Conservation (phyloP, 2,797 vertebrate genomes). For the Echiichthys vipera region DNA sequence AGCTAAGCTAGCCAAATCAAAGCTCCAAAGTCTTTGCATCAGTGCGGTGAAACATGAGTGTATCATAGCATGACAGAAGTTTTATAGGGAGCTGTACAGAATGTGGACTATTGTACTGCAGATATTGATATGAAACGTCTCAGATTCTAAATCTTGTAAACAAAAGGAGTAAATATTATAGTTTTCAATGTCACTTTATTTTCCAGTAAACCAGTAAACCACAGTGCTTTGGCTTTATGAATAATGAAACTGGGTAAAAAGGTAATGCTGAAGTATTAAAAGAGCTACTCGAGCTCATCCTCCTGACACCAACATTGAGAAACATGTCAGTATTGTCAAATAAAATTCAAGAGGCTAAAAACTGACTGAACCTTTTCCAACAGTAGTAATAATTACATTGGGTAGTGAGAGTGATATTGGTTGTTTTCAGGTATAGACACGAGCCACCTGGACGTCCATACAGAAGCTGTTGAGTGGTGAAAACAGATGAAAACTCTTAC, state of each 20-base stretch:
- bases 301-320: conserved; percentile 26
- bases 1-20: conserved; percentile 56
- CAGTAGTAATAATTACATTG: neutral
- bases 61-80: conserved; percentile 25
- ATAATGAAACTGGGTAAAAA: conserved; percentile 31
- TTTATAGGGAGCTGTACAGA: conserved; percentile 27
- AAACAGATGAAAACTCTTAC: conserved; percentile 66
- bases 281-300: conserved; percentile 13
- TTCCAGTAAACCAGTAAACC: conserved; percentile 19
- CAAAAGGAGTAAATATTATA: conserved; percentile 19
- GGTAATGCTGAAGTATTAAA: conserved; percentile 7
- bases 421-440: conserved; percentile 13
- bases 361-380: conserved; percentile 2
- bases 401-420: neutral
- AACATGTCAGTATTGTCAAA: conserved; percentile 16
- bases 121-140: conserved; percentile 8
- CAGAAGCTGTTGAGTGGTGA: conserved; percentile 11
- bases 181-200: conserved; percentile 19
- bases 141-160: conserved; percentile 25
- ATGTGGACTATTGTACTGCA: conserved; percentile 6
- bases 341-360: neutral
- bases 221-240: conserved; percentile 16
- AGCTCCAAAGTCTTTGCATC: conserved; percentile 39
- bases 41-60: conserved; percentile 28
- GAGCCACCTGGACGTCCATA: neutral